Conservation (phyloP, 2,113 vertebrate genomes). For the Zosterops borbonicus region DNA sequence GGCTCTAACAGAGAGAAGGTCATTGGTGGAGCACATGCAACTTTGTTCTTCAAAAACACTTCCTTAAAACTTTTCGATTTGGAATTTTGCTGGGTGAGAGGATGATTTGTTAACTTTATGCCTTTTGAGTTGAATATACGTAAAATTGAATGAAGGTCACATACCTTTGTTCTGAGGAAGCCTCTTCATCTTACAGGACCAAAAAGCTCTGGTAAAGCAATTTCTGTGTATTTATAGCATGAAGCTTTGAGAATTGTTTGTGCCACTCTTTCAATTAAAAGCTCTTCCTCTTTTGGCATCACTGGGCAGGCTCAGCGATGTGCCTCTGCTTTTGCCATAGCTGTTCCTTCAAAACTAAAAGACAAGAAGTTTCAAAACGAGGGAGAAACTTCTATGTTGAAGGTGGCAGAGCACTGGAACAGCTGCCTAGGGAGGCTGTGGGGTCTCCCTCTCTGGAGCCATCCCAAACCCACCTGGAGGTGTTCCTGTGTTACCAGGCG, state of each 20-base stretch:
- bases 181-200: neutral
- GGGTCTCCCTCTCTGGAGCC: neutral
- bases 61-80: neutral
- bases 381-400: neutral
- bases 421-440: neutral
- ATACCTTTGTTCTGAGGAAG: neutral
- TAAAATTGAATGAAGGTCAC: neutral
- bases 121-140: neutral
- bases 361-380: neutral
- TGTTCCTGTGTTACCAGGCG: neutral
- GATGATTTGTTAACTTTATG: neutral
- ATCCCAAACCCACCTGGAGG: no score
- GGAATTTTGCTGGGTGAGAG: neutral
- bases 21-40: neutral
- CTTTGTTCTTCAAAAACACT: neutral
- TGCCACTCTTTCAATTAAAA: neutral
- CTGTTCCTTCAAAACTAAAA: neutral
- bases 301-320: fast-evolving
- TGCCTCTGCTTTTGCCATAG: neutral
- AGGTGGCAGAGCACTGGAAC: neutral
- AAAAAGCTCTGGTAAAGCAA: neutral
- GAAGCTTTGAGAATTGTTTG: neutral
- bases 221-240: neutral
- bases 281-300: neutral
- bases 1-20: neutral